Evolutionary conservation across 1,140 invertebrate species (phyloP).

Genomic region (Metaphire vulgaris): DNA sequence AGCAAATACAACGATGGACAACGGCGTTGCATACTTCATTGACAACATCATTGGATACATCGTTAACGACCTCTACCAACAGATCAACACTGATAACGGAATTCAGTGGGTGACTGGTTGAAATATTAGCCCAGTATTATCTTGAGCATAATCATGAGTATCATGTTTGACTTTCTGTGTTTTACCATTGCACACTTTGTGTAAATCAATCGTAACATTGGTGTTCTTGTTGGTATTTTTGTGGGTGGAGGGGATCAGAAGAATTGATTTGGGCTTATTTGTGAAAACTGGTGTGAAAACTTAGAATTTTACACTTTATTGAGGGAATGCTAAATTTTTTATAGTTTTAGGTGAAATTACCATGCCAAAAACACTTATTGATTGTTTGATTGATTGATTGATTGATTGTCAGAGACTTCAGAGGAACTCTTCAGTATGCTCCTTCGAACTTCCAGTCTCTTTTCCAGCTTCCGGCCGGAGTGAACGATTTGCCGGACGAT

Average conservation of each 20-base stretch:
- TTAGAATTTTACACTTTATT: too few relatives aligned
- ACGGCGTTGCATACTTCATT: conserved; percentile 64
- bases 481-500: background rate
- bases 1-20: conserved; percentile 42
- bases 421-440: background rate
- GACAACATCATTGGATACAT: conserved; percentile 62
- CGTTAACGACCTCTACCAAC: conserved; percentile 33
- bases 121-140: too few relatives aligned
- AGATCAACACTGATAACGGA: background rate
- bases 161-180: too few relatives aligned
- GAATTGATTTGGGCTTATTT: too few relatives aligned
- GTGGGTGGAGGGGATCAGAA: too few relatives aligned
- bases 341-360: too few relatives aligned
- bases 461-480: background rate
- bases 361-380: background rate
- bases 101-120: background rate
- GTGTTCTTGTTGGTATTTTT: too few relatives aligned
- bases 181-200: too few relatives aligned
- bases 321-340: too few relatives aligned
- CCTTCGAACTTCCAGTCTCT: background rate
- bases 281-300: too few relatives aligned
- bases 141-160: too few relatives aligned
- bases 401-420: background rate
- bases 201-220: too few relatives aligned
- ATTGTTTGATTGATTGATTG: background rate